Conservation (phyloP, 2,113 vertebrate genomes). For the Mastomys coucha region DNA sequence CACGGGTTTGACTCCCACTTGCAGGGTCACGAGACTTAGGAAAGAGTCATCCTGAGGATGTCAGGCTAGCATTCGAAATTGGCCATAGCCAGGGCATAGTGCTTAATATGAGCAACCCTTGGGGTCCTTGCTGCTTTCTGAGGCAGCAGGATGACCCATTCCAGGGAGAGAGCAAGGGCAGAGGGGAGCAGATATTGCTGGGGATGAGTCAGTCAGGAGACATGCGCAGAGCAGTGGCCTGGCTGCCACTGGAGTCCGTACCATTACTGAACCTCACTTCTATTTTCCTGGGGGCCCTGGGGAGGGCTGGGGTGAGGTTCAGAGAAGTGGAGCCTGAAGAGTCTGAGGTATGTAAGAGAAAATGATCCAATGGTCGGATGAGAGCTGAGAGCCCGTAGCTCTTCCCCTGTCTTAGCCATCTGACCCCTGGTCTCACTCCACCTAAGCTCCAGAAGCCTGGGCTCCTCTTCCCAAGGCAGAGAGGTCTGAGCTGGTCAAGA, state of each 20-base stretch:
- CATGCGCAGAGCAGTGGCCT: accelerated
- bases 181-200: neutral
- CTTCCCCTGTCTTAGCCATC: neutral
- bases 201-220: neutral
- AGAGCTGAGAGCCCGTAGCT: neutral
- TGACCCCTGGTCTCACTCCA: neutral
- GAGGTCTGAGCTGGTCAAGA: neutral
- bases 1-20: neutral
- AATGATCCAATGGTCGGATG: neutral
- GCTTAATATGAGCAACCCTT: neutral
- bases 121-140: neutral
- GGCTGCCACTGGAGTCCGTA: neutral
- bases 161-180: neutral
- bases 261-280: accelerated
- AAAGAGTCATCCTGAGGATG: neutral
- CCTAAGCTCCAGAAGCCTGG: neutral
- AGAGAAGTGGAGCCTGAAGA: neutral
- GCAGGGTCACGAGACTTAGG: neutral
- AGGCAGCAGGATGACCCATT: neutral
- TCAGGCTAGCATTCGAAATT: neutral
- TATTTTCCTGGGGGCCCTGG: neutral
- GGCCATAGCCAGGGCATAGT: neutral
- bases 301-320: neutral
- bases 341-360: neutral
- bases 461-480: neutral